These are phyloP conservation scores for Elephas maximus DNA, from an alignment of 2,113 vertebrate genomes.

Conservation along the genomic window DNA sequence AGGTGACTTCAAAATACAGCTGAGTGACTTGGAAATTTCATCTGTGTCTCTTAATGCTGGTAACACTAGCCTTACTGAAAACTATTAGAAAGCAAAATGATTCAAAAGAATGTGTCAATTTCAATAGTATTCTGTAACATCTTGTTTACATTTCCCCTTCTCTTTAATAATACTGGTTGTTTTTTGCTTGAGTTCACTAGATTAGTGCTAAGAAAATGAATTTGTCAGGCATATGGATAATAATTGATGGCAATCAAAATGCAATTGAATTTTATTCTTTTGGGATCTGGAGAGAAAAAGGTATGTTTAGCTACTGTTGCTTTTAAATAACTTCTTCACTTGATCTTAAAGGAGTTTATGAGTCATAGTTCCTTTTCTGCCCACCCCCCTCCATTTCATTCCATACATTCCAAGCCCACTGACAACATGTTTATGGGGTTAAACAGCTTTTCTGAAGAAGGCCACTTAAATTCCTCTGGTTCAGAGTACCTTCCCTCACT, in stretches of 20 bases:
- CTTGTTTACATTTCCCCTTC: constrained; percentile 65
- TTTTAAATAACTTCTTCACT: background rate
- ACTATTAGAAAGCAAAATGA: constrained; percentile 67
- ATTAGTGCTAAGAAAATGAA: constrained; percentile 76
- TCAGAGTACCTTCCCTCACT: background rate
- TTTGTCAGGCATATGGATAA: constrained; percentile 77
- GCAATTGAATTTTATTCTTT: constrained; percentile 84
- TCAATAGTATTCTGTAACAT: constrained; percentile 63
- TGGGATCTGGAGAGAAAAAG: constrained; percentile 9
- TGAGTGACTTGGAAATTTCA: constrained; percentile 68
- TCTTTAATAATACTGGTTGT: constrained; percentile 75
- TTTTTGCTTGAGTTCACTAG: constrained; percentile 68
- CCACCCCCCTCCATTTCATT: background rate
- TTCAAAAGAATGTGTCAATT: constrained; percentile 61
- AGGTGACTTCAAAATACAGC: constrained; percentile 54
- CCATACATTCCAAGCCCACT: background rate
- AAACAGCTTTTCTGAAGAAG: background rate
- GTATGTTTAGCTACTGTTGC: background rate
- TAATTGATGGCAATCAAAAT: constrained; percentile 83
- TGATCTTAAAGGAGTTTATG: background rate
- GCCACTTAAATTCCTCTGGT: background rate
- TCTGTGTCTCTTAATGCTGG: constrained; percentile 58
- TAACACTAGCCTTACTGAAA: constrained; percentile 45
- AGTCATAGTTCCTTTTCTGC: background rate
- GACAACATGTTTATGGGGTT: background rate